These are phyloP conservation scores for Myathropa florea DNA, from an alignment of 2,888 invertebrate genomes.

Conservation along the genomic window DNA sequence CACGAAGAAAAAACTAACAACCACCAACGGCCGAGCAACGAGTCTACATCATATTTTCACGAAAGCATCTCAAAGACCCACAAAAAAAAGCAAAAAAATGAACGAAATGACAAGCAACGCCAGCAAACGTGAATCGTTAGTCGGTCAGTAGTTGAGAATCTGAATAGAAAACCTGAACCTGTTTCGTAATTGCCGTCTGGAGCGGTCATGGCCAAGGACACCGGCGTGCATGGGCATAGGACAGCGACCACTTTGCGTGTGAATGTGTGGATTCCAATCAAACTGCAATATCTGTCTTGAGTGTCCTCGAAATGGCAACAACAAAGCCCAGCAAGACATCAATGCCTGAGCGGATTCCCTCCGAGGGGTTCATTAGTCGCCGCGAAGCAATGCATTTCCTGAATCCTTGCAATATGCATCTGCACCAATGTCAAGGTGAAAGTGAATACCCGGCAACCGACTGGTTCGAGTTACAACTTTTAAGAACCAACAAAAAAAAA, in stretches of 20 bases:
- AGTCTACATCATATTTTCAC: constrained; percentile 9
- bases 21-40: neutral
- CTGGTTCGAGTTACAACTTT: constrained; percentile 29
- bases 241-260: neutral
- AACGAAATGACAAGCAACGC: neutral
- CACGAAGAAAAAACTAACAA: neutral
- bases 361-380: neutral
- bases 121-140: constrained; percentile 49
- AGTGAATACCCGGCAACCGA: neutral
- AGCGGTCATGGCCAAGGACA: constrained; percentile 48
- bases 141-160: constrained; percentile 65
- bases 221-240: neutral
- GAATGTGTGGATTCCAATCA: neutral
- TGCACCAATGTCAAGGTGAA: constrained; percentile 55
- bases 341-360: constrained; percentile 1
- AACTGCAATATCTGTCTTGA: neutral
- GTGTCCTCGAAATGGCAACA: constrained; percentile 19
- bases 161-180: constrained; percentile 61
- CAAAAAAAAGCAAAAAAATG: neutral
- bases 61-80: constrained; percentile 3
- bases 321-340: neutral
- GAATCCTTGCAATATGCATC: constrained; percentile 52
- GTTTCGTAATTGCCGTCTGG: constrained; percentile 60
- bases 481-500: constrained; percentile 1
- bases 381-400: constrained; percentile 47